These are phyloP conservation scores for Mimas tiliae DNA, from an alignment of 2,888 invertebrate species.

Conservation along the genomic window DNA sequence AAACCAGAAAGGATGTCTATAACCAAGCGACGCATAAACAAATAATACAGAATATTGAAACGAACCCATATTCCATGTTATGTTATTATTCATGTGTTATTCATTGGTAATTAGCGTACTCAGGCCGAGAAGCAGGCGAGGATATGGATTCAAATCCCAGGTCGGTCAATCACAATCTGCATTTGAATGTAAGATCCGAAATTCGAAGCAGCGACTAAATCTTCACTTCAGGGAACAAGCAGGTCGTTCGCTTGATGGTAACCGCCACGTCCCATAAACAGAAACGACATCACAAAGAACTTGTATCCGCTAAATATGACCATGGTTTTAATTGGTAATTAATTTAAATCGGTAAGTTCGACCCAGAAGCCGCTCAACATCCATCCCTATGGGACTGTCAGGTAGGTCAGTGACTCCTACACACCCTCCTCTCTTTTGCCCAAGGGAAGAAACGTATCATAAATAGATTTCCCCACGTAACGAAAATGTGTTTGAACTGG, in stretches of 20 bases:
- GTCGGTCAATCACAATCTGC: no score
- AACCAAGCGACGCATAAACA: slow-evolving; percentile 1
- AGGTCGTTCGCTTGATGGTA: no score
- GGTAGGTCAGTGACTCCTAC: not conserved
- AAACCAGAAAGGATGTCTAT: slow-evolving; percentile 3
- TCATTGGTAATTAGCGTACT: no score
- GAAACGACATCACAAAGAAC: no score
- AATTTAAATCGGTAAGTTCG: not conserved
- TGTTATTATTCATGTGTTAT: no score
- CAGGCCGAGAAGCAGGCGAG: no score
- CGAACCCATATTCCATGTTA: no score
- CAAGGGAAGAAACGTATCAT: not conserved
- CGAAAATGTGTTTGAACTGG: not conserved
- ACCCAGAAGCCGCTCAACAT: not conserved
- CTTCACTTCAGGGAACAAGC: no score
- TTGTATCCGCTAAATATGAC: not conserved
- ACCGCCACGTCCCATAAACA: no score
- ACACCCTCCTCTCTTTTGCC: not conserved
- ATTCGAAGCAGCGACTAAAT: no score
- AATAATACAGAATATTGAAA: not conserved
- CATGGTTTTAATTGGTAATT: not conserved
- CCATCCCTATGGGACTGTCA: not conserved
- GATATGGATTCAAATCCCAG: no score
- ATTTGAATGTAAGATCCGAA: no score
- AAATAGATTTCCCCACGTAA: not conserved